Evolutionary conservation across 1,140 invertebrate species (phyloP).

Genomic region (Lysiphlebus fabarum): DNA sequence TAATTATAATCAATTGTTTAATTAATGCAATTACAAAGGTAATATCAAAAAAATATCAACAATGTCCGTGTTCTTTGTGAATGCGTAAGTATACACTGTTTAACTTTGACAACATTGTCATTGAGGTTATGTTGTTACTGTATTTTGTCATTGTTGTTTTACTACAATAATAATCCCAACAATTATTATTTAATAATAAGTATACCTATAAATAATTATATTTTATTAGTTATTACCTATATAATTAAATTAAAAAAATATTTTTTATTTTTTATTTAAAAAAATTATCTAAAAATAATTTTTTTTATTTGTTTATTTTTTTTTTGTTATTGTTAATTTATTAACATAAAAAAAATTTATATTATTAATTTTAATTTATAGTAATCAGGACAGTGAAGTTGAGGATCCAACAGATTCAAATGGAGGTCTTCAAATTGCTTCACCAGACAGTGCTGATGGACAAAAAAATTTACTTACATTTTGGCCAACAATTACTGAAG

Average conservation of each 20-base stretch:
- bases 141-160: too few species aligned
- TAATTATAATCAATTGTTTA: too few species aligned
- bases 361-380: constrained; percentile 29
- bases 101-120: constrained; percentile 7
- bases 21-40: neutral
- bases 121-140: constrained; percentile 38
- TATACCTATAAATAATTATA: too few species aligned
- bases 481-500: constrained; percentile 75
- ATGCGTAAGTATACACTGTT: constrained; percentile 47
- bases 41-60: too few species aligned
- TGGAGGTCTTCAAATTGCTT: constrained; percentile 49
- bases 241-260: too few species aligned
- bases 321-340: too few species aligned
- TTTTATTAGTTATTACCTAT: too few species aligned
- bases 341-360: neutral
- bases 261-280: constrained; percentile 18
- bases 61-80: constrained; percentile 57
- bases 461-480: constrained; percentile 68
- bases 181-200: too few species aligned
- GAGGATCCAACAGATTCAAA: constrained; percentile 50
- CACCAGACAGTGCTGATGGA: constrained; percentile 57
- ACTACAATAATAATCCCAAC: too few species aligned
- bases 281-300: too few species aligned
- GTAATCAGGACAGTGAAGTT: constrained; percentile 53
- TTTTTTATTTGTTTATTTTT: too few species aligned